These are phyloP conservation scores for Bambusicola thoracicus DNA, from an alignment of 2,113 vertebrate species.

Conservation along the genomic window DNA sequence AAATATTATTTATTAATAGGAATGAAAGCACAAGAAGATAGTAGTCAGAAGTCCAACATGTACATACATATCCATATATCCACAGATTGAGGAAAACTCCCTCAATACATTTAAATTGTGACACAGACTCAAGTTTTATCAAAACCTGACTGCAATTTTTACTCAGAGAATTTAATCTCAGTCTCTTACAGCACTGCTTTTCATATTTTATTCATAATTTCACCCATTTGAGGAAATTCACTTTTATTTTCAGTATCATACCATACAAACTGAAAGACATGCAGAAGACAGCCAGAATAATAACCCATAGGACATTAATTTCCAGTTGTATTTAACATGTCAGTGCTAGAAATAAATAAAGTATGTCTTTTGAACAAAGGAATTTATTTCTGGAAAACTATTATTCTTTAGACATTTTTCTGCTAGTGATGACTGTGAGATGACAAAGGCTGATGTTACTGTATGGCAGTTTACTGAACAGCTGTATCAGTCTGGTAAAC, in stretches of 20 bases:
- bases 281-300: background rate
- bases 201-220: background rate
- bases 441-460: background rate
- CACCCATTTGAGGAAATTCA: background rate
- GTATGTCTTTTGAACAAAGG: background rate
- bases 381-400: background rate
- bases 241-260: background rate
- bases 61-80: background rate
- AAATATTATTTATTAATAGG: background rate
- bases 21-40: background rate
- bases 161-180: background rate
- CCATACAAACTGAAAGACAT: background rate
- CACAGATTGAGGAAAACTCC: background rate
- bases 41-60: background rate
- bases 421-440: background rate
- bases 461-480: background rate
- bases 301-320: background rate
- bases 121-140: background rate
- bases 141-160: background rate
- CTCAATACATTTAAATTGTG: background rate
- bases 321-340: background rate
- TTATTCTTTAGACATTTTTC: background rate
- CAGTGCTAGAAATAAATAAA: constrained; percentile 12
- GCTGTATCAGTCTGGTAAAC: background rate
- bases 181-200: background rate